Conservation (phyloP, 2,888 invertebrate genomes). For the Drosophila tanythrix region DNA sequence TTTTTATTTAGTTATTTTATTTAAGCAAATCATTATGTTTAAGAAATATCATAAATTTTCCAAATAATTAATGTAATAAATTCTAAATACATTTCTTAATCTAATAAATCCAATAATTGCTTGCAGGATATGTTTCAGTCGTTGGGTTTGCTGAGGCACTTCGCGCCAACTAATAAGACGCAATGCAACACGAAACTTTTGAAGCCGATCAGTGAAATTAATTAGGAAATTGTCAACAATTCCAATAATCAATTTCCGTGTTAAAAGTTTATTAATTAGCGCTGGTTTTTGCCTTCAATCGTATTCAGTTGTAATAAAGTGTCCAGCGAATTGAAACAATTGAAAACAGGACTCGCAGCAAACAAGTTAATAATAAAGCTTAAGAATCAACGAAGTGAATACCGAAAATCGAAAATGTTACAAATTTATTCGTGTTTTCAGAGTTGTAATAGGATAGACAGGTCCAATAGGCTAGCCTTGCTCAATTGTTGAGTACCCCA, state of each 20-base stretch:
- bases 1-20: background rate
- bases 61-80: background rate
- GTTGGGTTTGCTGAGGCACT: background rate
- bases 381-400: background rate
- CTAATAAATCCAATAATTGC: background rate
- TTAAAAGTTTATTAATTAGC: conserved; percentile 55
- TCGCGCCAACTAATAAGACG: background rate
- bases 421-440: too few species aligned
- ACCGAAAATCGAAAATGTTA: background rate
- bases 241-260: conserved; percentile 34
- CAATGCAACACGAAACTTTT: conserved; percentile 28
- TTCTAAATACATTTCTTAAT: fast-evolving
- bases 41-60: background rate
- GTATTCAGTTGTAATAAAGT: conserved; percentile 4
- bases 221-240: conserved; percentile 25
- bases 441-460: background rate
- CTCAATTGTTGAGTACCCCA: background rate
- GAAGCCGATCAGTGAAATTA: conserved; percentile 11
- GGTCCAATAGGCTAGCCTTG: background rate
- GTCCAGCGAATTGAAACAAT: background rate
- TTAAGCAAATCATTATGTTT: background rate
- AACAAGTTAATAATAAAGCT: background rate
- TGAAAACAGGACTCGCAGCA: conserved; percentile 1
- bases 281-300: conserved; percentile 2
- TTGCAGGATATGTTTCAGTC: background rate